Conservation (phyloP, 2,888 invertebrate species). For the Neria commutata region DNA sequence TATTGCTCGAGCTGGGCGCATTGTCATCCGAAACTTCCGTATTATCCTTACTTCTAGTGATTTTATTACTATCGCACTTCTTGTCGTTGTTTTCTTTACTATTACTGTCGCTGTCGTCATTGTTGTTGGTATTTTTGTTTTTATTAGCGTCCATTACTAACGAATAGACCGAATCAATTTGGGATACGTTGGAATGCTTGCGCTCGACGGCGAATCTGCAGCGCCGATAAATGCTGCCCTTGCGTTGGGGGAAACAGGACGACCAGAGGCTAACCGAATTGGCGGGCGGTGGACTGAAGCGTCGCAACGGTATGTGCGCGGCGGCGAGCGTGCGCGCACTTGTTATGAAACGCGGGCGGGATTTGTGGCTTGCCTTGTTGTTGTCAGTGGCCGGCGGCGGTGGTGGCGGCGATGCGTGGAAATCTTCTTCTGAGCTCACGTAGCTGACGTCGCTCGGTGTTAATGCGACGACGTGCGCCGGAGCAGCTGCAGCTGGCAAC, state of each 20-base stretch:
- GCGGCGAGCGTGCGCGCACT: neutral
- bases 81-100: neutral
- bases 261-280: too few species aligned
- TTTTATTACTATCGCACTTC: neutral
- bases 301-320: neutral
- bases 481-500: neutral
- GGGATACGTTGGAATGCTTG: neutral
- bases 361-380: neutral
- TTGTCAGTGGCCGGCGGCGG: conserved; percentile 8
- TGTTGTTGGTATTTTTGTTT: neutral
- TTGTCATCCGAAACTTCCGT: neutral
- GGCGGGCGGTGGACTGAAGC: neutral
- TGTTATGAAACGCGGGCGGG: neutral
- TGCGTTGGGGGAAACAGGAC: too few species aligned
- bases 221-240: too few species aligned
- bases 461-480: neutral
- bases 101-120: neutral
- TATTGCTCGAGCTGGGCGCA: neutral
- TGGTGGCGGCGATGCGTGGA: conserved; percentile 2
- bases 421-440: too few species aligned
- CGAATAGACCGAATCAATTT: neutral
- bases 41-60: too few species aligned
- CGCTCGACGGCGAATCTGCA: too few species aligned
- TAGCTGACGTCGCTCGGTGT: too few species aligned
- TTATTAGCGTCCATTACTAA: neutral